A percentile compares a stretch with the other conserved stretches of the same genome.
phyloP scores from a whole-genome alignment of 2,113 vertebrate genomes.

The Leucosticte australis region DNA sequence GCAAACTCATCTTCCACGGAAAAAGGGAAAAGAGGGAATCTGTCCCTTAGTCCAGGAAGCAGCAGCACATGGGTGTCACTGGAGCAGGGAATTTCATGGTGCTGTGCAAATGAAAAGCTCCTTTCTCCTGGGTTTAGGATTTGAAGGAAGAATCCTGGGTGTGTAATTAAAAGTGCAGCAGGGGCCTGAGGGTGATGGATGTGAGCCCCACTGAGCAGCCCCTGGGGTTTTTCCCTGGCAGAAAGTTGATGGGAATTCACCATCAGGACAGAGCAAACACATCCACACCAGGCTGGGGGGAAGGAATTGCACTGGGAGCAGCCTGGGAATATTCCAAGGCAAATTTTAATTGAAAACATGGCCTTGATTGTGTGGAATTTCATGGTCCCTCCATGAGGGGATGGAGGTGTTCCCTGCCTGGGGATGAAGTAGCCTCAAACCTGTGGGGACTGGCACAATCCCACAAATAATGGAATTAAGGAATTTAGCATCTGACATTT shows the following conservation, averaged over 20 bases:
- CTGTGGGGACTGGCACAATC: not conserved
- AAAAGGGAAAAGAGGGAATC: not conserved
- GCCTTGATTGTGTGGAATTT: conserved; percentile 30
- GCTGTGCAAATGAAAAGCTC: conserved; percentile 66
- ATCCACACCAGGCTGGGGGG: conserved; percentile 22
- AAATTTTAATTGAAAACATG: conserved; percentile 42
- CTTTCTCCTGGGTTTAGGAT: conserved; percentile 64
- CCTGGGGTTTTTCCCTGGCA: conserved; percentile 42
- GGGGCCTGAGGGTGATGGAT: conserved; percentile 54
- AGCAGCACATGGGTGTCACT: conserved; percentile 29
- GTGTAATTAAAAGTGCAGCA: conserved; percentile 70
- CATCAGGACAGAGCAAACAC: conserved; percentile 56
- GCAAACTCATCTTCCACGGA: not conserved
- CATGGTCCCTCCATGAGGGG: not conserved
- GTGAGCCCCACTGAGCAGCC: conserved; percentile 23
- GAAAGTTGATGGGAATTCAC: conserved; percentile 52
- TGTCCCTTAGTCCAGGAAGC: not conserved
- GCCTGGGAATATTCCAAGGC: conserved; percentile 51
- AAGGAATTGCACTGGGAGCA: conserved; percentile 50
- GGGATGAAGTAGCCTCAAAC: not conserved
- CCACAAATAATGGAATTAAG: not conserved
- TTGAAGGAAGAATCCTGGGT: conserved; percentile 57
- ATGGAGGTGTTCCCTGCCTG: not conserved
- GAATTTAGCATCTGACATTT: not conserved
- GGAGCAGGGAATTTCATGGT: conserved; percentile 58